Percentiles rank a stretch among this genome's conserved stretches.
These are phyloP conservation scores for Oreohelix idahoensis DNA, from an alignment of 1,140 invertebrate genomes.

Conservation along the genomic window DNA sequence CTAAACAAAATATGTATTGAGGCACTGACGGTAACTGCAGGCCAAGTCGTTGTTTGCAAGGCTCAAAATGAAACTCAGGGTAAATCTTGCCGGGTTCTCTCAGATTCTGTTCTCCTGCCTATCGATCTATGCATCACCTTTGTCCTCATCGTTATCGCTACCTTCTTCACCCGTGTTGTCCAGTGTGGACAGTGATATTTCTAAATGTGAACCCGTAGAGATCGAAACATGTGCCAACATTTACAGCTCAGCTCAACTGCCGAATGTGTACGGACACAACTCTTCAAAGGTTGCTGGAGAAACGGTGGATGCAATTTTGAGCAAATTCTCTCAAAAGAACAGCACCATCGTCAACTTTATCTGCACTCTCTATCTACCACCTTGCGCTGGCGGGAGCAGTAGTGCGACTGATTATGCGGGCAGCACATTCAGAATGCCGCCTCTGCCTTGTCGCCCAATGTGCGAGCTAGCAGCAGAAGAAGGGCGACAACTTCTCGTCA, in stretches of 20 bases:
- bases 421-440: not conserved
- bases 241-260: not conserved
- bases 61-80: too few relatives aligned
- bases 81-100: too few relatives aligned
- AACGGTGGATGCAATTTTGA: not conserved
- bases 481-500: not conserved
- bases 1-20: too few relatives aligned
- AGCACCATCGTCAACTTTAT: not conserved
- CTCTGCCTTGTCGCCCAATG: not conserved
- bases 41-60: too few relatives aligned
- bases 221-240: not conserved
- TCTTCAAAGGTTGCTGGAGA: not conserved
- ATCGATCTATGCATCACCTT: too few relatives aligned
- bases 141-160: too few relatives aligned
- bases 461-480: not conserved
- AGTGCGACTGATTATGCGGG: not conserved
- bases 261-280: not conserved
- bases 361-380: not conserved
- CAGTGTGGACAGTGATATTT: not conserved
- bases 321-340: not conserved
- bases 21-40: too few relatives aligned
- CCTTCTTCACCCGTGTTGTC: too few relatives aligned
- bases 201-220: constrained; percentile 2
- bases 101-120: too few relatives aligned
- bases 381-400: not conserved